Percentiles rank a stretch among this genome's conserved stretches.
Evolutionary conservation across 1,140 invertebrate genomes (phyloP).

Genomic region (Drosophila novamexicana): DNA sequence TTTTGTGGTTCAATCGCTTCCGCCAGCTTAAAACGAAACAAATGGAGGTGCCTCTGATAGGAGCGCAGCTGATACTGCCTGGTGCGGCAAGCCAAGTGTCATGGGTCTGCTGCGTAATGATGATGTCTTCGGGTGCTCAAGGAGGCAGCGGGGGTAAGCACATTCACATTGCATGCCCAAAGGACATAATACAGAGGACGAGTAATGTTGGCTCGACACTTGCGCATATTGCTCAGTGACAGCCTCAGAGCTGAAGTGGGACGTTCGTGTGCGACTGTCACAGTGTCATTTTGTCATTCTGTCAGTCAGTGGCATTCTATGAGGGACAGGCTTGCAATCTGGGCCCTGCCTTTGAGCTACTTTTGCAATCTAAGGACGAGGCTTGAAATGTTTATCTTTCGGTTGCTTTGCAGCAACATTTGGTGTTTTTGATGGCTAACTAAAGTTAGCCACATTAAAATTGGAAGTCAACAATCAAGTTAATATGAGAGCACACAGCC

Average conservation of each 20-base stretch:
- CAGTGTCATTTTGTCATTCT: slow-evolving; percentile 25
- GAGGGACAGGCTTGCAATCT: slow-evolving; percentile 28
- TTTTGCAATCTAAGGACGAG: slow-evolving; percentile 4
- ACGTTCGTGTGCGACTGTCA: slow-evolving; percentile 11
- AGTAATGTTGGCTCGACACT: slow-evolving; percentile 27
- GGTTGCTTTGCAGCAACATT: too few relatives aligned
- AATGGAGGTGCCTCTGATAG: background rate
- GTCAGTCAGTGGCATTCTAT: slow-evolving; percentile 35
- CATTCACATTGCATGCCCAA: slow-evolving; percentile 17
- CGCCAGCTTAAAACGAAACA: slow-evolving; percentile 25
- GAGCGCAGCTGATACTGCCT: background rate
- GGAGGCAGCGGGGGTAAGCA: background rate
- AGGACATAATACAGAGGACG: background rate
- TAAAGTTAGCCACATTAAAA: background rate
- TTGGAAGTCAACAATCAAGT: slow-evolving; percentile 21
- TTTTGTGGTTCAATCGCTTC: slow-evolving; percentile 50
- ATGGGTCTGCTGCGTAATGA: slow-evolving; percentile 45
- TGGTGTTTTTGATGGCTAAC: background rate
- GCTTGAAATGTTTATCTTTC: background rate
- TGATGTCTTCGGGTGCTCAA: slow-evolving; percentile 47
- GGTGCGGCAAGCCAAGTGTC: too few relatives aligned
- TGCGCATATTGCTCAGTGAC: slow-evolving; percentile 47
- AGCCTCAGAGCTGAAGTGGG: slow-evolving; percentile 22
- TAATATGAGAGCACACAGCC: slow-evolving; percentile 34
- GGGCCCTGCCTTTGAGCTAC: background rate